These are phyloP conservation scores for Camponotus pennsylvanicus DNA, from an alignment of 1,140 invertebrate genomes.

Conservation along the genomic window DNA sequence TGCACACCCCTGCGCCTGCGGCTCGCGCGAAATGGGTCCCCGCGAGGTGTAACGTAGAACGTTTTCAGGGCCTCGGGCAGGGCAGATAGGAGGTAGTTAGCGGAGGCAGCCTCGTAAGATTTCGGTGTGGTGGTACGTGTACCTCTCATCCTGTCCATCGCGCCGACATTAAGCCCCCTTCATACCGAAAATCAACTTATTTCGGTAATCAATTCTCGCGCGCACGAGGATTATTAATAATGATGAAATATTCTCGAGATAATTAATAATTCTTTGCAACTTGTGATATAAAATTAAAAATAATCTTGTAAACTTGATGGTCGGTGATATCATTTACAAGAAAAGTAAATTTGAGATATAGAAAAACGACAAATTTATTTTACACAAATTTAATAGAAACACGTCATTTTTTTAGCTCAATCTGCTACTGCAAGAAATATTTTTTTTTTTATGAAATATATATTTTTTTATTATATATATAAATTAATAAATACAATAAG, in stretches of 20 bases:
- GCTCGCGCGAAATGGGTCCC: constrained; percentile 83
- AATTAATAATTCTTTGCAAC: background rate
- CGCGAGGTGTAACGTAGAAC: constrained; percentile 83
- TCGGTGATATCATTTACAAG: no score
- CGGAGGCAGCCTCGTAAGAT: constrained; percentile 82
- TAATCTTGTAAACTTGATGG: no score
- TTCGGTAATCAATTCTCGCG: background rate
- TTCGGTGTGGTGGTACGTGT: constrained; percentile 80
- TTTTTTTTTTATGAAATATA: no score
- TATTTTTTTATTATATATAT: background rate
- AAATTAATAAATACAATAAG: background rate
- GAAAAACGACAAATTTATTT: no score
- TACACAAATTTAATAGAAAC: no score
- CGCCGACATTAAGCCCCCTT: constrained; percentile 74
- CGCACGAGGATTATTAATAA: background rate
- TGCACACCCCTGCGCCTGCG: constrained; percentile 75
- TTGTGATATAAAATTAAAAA: no score
- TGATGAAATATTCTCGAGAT: background rate
- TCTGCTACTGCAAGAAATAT: no score
- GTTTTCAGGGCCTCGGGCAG: constrained; percentile 84
- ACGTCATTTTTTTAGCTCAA: no score
- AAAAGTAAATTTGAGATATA: no score
- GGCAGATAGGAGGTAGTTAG: constrained; percentile 83
- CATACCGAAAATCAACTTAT: constrained; percentile 67
- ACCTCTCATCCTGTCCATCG: constrained; percentile 83